These are phyloP conservation scores for Caenorhabditis afra DNA, from an alignment of 2,888 invertebrate species.

Conservation along the genomic window DNA sequence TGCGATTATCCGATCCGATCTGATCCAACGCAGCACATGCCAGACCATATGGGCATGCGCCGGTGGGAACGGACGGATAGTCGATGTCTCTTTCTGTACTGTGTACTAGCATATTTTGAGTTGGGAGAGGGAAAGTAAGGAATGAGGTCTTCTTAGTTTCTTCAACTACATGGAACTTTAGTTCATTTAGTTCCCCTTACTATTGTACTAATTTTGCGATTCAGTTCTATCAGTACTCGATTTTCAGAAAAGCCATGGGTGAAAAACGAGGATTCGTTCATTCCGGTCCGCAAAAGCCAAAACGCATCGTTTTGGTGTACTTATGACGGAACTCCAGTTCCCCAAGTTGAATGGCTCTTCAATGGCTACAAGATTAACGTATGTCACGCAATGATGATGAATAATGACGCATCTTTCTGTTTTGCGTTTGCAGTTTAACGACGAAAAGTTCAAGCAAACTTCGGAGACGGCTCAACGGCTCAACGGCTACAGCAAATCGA, in stretches of 20 bases:
- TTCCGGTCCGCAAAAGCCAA: constrained; percentile 66
- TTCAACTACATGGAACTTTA: not conserved
- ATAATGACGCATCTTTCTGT: constrained; percentile 24
- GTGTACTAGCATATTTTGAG: not conserved
- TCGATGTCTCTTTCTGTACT: not conserved
- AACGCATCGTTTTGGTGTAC: constrained; percentile 70
- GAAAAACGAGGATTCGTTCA: constrained; percentile 67
- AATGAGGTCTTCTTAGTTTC: not conserved
- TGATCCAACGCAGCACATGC: constrained; percentile 15
- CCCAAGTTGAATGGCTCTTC: constrained; percentile 75
- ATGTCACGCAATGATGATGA: constrained; percentile 42
- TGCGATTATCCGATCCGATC: constrained; percentile 52
- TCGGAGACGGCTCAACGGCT: constrained; percentile 60
- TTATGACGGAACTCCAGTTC: constrained; percentile 75
- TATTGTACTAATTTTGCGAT: not conserved
- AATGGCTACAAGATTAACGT: constrained; percentile 75
- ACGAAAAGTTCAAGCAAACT: constrained; percentile 62
- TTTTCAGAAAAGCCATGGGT: constrained; percentile 74
- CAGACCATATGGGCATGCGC: constrained; percentile 41
- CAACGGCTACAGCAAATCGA: constrained; percentile 59
- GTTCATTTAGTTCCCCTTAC: constrained; percentile 12
- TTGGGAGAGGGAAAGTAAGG: not conserved
- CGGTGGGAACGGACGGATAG: constrained; percentile 2
- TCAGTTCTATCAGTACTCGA: not conserved
- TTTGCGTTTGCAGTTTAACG: constrained; percentile 64